Base-by-base conservation (phyloP, 2,113 vertebrate genomes). In the Semicossyphus pulcher region DNA sequence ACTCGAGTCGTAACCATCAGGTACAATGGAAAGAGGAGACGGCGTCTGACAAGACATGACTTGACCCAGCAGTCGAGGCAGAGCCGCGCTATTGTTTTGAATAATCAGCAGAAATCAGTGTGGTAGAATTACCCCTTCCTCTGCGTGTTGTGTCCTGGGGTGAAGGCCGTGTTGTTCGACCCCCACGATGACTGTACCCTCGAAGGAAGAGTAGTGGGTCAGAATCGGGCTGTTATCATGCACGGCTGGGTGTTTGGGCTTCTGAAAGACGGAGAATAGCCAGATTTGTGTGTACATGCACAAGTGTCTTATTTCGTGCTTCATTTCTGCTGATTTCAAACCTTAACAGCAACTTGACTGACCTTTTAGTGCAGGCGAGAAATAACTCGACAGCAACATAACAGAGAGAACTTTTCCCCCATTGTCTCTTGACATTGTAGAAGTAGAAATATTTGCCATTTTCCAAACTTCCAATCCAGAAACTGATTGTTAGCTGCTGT, bases 21-120 rank as follows among this genome's bases (percentile, higher is more conserved):
- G 45, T 66, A 81, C 41, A 54, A 57, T 69, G 78, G 90, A 87
- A 92, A 93, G 78, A 80, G 62, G 88, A 93, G 90, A 80, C 79
- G 78, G 60, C 28, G 83, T 78, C 82, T 86, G 84, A 93, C 92
- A 92, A 91, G 91, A 89, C 88, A 75, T 58, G 86, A 86, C 92
- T 88, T 88, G 92, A 90, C 78, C 85, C 69, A 77, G 58, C 34
- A 66, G 62, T 70, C 34, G 58, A 66, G 68, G 64, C 81, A 84
- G 68, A 76, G 85, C 47, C 63, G 47, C 10, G 25, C 82, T 62
- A 85, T 89, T 91, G 85, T 92, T 75, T 80, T 49, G 65, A 70
- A 48, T 63, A 44, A 82, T 84, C 80, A 82, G 41, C 68, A 86
- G 57, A 81, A 81, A 85, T 84, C 41, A 45, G 42, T 18, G 21